A percentile compares a stretch with the other conserved stretches of the same genome.
Conservation (phyloP, 35 echinoderm and acorn worm genomes). For the Nesometra sesokonis region DNA sequence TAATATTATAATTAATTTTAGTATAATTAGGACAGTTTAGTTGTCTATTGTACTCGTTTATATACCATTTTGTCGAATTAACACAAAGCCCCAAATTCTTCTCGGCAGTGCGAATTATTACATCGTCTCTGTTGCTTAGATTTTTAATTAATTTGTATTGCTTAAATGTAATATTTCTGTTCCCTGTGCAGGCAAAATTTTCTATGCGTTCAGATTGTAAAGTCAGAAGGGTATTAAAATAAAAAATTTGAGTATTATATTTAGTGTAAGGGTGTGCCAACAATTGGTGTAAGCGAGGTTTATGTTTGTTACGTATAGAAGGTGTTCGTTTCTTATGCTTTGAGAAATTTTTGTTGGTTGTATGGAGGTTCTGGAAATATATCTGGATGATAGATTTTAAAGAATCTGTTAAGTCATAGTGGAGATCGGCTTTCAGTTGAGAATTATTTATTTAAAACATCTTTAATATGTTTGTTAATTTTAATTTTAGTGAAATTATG, state of each 20-base stretch:
- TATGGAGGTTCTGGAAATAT: not conserved
- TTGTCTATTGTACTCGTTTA: not conserved
- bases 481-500: not conserved
- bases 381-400: not conserved
- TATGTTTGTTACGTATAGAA: not conserved
- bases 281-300: not conserved
- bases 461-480: not conserved
- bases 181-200: not conserved
- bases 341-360: too few relatives aligned
- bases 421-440: not conserved
- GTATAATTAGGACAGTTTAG: not conserved
- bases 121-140: not conserved
- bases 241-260: not conserved
- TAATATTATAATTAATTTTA: not conserved
- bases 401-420: not conserved
- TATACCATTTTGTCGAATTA: not conserved
- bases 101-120: not conserved
- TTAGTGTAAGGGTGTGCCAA: not conserved
- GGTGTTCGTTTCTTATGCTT: not conserved
- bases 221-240: not conserved
- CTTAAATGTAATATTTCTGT: not conserved
- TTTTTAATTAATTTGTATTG: not conserved
- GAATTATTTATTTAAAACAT: not conserved
- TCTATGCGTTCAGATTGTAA: not conserved
- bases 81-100: not conserved